Conservation (phyloP, 2,113 vertebrate genomes). For the Microcebus griseorufus region DNA sequence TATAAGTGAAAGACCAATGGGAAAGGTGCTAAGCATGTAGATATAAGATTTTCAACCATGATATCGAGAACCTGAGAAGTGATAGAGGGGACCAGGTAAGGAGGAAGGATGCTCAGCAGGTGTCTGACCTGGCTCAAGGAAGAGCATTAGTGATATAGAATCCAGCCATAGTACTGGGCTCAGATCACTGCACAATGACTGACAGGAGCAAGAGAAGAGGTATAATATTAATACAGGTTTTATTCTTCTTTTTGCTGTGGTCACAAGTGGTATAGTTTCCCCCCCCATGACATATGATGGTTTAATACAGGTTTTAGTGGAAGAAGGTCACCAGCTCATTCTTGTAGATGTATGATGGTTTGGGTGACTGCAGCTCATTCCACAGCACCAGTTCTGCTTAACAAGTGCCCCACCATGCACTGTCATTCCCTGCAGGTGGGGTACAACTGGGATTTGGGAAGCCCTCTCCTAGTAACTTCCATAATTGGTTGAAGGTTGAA, state of each 20-base stretch:
- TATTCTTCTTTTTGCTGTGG: neutral
- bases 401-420: neutral
- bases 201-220: neutral
- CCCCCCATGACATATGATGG: neutral
- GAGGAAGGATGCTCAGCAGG: neutral
- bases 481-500: neutral
- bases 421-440: neutral
- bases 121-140: neutral
- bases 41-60: neutral
- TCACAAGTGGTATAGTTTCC: neutral
- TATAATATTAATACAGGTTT: neutral
- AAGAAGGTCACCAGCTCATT: neutral
- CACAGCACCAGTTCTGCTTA: neutral
- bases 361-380: neutral
- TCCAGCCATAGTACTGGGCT: neutral
- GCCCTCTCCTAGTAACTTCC: neutral
- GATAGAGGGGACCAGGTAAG: neutral
- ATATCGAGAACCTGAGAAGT: neutral
- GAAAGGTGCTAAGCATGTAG: neutral
- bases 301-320: neutral
- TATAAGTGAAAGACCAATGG: neutral
- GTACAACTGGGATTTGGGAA: neutral
- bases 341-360: neutral
- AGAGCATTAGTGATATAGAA: neutral
- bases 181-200: neutral